These are phyloP conservation scores for Vanessa tameamea DNA, from an alignment of 1,140 invertebrate genomes.

Conservation along the genomic window DNA sequence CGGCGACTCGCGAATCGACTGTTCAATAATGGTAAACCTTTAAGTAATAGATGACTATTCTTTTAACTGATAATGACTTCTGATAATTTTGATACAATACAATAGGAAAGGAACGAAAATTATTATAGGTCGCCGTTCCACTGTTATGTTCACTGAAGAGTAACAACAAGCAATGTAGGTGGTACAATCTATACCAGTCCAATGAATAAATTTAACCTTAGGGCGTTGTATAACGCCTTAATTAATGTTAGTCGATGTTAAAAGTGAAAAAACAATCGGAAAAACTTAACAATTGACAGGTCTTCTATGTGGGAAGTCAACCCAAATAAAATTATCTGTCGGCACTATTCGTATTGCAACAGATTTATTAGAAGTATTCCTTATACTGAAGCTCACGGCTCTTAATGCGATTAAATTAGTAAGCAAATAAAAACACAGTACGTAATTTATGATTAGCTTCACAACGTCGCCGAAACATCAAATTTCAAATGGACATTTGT, in stretches of 20 bases:
- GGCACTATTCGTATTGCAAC: slow-evolving; percentile 63
- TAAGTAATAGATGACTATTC: slow-evolving; percentile 41
- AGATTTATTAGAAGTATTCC: slow-evolving; percentile 47
- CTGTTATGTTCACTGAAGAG: slow-evolving; percentile 79
- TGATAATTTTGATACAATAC: slow-evolving; percentile 54
- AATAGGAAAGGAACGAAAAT: slow-evolving; percentile 54
- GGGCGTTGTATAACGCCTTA: slow-evolving; percentile 36
- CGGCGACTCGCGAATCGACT: slow-evolving; percentile 61
- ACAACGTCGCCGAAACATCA: slow-evolving; percentile 80
- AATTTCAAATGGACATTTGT: slow-evolving; percentile 73
- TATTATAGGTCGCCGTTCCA: slow-evolving; percentile 71
- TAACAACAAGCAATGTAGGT: slow-evolving; percentile 71
- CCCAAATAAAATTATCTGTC: slow-evolving; percentile 70
- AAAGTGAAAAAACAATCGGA: slow-evolving; percentile 49
- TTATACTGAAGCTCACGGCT: slow-evolving; percentile 49
- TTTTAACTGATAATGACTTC: slow-evolving; percentile 46
- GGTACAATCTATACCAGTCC: slow-evolving; percentile 38
- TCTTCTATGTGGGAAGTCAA: slow-evolving; percentile 70
- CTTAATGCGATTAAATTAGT: slow-evolving; percentile 45
- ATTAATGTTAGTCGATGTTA: slow-evolving; percentile 46
- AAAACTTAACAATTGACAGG: slow-evolving; percentile 75
- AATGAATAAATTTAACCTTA: slow-evolving; percentile 29
- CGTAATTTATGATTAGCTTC: slow-evolving; percentile 68
- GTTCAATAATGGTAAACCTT: slow-evolving; percentile 44
- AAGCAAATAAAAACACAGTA: slow-evolving; percentile 53